phyloP scores from a whole-genome alignment of 2,797 vertebrate genomes.

The Hirundo rustica region DNA sequence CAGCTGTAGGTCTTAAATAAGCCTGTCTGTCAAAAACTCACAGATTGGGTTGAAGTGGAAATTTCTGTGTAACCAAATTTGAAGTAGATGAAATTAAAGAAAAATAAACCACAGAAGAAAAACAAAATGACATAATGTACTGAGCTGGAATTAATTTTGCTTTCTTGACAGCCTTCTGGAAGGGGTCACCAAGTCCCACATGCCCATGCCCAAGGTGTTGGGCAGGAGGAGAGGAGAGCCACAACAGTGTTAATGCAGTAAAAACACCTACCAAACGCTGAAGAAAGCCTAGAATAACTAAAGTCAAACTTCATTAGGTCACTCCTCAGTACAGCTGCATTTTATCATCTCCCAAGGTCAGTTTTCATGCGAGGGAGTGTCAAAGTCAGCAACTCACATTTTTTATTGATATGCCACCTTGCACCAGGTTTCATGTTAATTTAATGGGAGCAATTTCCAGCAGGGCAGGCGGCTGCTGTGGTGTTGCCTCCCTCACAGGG shows the following conservation, averaged over 20 bases:
- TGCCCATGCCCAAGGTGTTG: not conserved
- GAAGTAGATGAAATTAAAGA: conserved; percentile 31
- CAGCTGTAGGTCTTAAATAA: conserved; percentile 30
- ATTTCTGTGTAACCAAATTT: not conserved
- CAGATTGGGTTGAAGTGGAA: not conserved
- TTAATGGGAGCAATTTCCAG: not conserved
- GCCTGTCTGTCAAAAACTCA: not conserved
- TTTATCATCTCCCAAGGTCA: conserved; percentile 14
- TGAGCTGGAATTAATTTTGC: not conserved
- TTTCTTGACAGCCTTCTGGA: not conserved
- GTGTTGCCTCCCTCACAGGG: rapidly evolving
- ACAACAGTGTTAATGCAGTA: not conserved
- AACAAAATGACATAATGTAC: not conserved
- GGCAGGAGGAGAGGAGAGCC: not conserved
- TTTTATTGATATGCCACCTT: not conserved
- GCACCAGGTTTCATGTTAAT: not conserved
- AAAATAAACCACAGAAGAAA: conserved; percentile 44
- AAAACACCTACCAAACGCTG: not conserved
- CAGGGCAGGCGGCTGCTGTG: not conserved
- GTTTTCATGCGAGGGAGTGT: not conserved
- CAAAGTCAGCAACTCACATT: not conserved
- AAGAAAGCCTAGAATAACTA: not conserved
- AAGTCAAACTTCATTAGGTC: not conserved
- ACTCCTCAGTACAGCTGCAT: not conserved
- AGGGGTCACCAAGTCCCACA: not conserved